Percentiles rank a stretch among this genome's conserved stretches.
Evolutionary conservation across 2,113 vertebrate genomes (phyloP).

Genomic region (Motacilla alba): DNA sequence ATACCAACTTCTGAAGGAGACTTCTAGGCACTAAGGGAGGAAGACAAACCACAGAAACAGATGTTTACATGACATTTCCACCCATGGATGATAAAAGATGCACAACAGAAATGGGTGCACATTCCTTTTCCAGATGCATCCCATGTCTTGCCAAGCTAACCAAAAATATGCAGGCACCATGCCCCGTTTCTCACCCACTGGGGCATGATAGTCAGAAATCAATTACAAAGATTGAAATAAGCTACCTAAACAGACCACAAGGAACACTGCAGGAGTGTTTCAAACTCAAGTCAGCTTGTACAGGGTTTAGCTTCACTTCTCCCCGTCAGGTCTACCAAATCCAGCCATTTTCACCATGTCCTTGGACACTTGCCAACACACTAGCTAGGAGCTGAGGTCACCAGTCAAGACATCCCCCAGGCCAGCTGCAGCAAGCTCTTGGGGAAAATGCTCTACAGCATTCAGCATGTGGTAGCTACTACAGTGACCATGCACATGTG

Average conservation of each 20-base stretch:
- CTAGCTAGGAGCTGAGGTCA: not conserved
- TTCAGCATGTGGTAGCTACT: not conserved
- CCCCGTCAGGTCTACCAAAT: not conserved
- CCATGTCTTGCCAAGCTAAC: not conserved
- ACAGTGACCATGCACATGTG: rapidly evolving
- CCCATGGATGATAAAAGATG: not conserved
- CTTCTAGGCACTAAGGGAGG: not conserved
- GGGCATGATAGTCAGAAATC: not conserved
- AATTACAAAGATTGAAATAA: not conserved
- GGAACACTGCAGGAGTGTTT: not conserved
- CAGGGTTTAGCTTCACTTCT: not conserved
- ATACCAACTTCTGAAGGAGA: not conserved
- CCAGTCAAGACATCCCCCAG: not conserved
- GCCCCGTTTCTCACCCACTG: not conserved
- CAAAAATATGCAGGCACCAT: not conserved
- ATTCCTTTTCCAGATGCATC: not conserved
- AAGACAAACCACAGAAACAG: not conserved
- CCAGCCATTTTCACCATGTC: not conserved
- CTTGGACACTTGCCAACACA: not conserved
- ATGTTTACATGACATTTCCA: not conserved
- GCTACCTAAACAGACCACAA: not conserved
- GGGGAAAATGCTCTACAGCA: not conserved
- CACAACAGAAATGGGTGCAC: not conserved
- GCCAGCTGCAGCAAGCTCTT: not conserved
- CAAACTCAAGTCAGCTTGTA: not conserved